Percentiles rank a stretch among this genome's conserved stretches.
Evolutionary conservation across 2,888 invertebrate genomes (phyloP).

Genomic region (Plusia festucae): DNA sequence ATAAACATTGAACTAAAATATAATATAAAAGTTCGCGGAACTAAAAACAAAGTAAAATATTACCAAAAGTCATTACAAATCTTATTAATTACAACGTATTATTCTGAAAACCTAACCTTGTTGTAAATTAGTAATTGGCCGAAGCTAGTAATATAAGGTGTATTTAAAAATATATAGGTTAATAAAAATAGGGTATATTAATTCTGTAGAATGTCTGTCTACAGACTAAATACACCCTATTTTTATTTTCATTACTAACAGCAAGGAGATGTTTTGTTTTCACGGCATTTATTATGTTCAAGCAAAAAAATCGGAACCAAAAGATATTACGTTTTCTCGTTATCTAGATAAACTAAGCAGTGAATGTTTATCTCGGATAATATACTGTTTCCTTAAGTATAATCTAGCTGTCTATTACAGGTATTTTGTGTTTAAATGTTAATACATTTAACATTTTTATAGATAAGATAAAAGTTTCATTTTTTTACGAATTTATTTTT

Average conservation of each 20-base stretch:
- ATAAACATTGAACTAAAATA: no score
- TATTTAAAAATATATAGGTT: no score
- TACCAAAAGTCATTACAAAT: no score
- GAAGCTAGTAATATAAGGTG: slow-evolving; percentile 13
- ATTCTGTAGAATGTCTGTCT: no score
- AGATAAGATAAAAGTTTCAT: no score
- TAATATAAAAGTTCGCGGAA: background rate
- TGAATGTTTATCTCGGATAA: slow-evolving; percentile 42
- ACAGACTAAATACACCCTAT: slow-evolving; percentile 7
- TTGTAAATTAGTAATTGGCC: slow-evolving; percentile 7
- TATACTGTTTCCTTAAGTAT: slow-evolving; percentile 23
- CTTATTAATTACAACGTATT: background rate
- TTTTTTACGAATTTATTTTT: no score
- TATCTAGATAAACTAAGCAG: slow-evolving; percentile 27
- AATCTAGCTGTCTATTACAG: slow-evolving; percentile 27
- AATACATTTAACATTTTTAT: background rate
- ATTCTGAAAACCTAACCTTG: slow-evolving; percentile 20
- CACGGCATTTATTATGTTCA: slow-evolving; percentile 30
- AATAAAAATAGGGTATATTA: no score
- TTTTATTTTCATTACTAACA: slow-evolving; percentile 26
- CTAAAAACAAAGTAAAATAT: background rate
- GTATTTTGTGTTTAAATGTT: slow-evolving; percentile 15
- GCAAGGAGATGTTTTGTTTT: slow-evolving; percentile 45
- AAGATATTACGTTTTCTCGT: slow-evolving; percentile 35
- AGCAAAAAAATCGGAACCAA: slow-evolving; percentile 25